Conservation (phyloP, 2,888 invertebrate genomes). For the Labia minor region DNA sequence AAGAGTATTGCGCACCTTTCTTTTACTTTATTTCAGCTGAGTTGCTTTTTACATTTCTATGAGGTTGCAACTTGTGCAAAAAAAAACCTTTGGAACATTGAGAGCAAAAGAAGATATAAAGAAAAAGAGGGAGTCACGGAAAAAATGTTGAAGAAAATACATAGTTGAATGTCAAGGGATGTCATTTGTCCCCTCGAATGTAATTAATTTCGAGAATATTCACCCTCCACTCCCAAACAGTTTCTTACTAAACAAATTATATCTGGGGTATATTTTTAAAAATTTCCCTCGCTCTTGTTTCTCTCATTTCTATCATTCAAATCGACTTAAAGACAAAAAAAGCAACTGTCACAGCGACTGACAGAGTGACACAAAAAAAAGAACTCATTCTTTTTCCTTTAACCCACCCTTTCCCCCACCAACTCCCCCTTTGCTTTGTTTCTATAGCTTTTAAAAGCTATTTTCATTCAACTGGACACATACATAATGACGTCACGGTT, state of each 20-base stretch:
- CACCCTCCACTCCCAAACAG: background rate
- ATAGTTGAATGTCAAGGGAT: no score
- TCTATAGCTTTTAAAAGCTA: constrained; percentile 2
- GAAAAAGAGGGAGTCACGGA: no score
- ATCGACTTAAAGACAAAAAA: background rate
- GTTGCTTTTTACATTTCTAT: no score
- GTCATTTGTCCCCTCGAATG: background rate
- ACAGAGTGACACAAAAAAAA: background rate
- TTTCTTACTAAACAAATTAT: background rate
- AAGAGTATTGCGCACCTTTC: no score
- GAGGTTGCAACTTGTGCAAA: no score
- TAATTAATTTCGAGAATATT: background rate
- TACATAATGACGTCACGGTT: background rate
- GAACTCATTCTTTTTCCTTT: background rate
- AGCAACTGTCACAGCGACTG: background rate
- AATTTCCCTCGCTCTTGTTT: background rate
- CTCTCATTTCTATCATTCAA: background rate
- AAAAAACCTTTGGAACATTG: no score
- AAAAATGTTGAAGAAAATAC: no score
- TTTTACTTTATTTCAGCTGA: no score
- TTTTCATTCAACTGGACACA: background rate
- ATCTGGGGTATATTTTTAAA: background rate
- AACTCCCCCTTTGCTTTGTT: no score
- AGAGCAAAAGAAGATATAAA: no score
- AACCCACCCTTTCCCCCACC: background rate